Conservation (phyloP, 2,888 invertebrate genomes). For the Meganola albula region DNA sequence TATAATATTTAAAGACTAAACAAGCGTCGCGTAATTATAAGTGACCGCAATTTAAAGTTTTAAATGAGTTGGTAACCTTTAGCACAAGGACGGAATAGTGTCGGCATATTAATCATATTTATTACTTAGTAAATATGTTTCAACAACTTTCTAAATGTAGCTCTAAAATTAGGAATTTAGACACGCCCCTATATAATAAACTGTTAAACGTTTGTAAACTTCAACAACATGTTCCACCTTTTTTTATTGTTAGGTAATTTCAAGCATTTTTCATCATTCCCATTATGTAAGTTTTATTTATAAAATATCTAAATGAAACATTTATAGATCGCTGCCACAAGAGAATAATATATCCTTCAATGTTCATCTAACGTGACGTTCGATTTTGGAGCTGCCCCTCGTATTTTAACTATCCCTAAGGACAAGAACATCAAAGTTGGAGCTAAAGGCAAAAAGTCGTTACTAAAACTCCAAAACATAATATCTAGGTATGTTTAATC, state of each 20-base stretch:
- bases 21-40: conserved; percentile 32
- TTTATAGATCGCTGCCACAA: conserved; percentile 25
- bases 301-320: too few relatives aligned
- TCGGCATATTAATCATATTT: conserved; percentile 30
- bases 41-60: conserved; percentile 43
- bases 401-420: conserved; percentile 32
- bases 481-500: background rate
- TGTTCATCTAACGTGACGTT: conserved; percentile 26
- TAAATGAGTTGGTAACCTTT: conserved; percentile 38
- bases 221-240: too few relatives aligned
- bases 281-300: too few relatives aligned
- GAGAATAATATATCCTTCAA: conserved; percentile 31
- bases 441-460: conserved; percentile 26
- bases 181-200: too few relatives aligned
- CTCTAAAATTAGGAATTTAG: too few relatives aligned
- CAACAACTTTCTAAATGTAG: conserved; percentile 9
- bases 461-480: conserved; percentile 17
- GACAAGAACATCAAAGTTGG: conserved; percentile 31
- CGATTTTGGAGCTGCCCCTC: conserved; percentile 20
- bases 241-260: too few relatives aligned
- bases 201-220: too few relatives aligned
- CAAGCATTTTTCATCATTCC: too few relatives aligned
- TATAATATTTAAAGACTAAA: too few relatives aligned
- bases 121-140: conserved; percentile 22
- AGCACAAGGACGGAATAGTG: conserved; percentile 26